Conservation (phyloP, 2,888 invertebrate genomes). For the Lasius platythorax region DNA sequence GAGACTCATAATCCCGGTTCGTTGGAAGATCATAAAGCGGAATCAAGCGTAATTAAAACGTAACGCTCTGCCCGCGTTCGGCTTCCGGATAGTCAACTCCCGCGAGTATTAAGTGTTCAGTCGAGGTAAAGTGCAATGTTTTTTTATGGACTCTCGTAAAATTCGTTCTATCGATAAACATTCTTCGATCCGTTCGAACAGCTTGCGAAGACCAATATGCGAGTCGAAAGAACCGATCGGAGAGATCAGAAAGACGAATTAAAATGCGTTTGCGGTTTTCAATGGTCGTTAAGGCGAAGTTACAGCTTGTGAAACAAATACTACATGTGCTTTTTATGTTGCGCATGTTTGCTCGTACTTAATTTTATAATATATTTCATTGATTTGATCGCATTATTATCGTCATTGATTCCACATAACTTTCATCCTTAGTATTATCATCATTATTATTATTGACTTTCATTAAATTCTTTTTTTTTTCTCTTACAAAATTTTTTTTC, state of each 20-base stretch:
- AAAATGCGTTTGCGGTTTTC: conserved; percentile 6
- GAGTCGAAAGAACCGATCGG: conserved; percentile 6
- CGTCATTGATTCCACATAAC: neutral
- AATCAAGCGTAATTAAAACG: conserved; percentile 67
- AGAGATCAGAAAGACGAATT: conserved; percentile 51
- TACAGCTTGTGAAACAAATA: conserved; percentile 1
- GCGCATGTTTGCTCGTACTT: neutral
- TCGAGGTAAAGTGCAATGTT: conserved; percentile 17
- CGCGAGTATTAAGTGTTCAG: conserved; percentile 63
- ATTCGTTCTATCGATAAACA: conserved; percentile 53
- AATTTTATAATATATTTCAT: neutral
- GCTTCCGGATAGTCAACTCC: conserved; percentile 45
- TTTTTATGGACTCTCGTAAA: conserved; percentile 62
- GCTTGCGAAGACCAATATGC: neutral
- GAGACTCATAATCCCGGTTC: conserved; percentile 62
- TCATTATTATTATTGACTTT: neutral
- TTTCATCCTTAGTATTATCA: neutral
- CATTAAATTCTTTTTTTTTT: neutral
- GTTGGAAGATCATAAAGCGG: conserved; percentile 60
- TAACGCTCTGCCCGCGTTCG: conserved; percentile 45
- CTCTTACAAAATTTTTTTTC: neutral
- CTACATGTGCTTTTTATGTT: neutral
- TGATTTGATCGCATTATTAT: neutral
- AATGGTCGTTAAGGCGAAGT: conserved; percentile 15
- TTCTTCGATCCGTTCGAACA: conserved; percentile 28